phyloP scores from a whole-genome alignment of 2,888 invertebrate species.

The Carcina quercana region DNA sequence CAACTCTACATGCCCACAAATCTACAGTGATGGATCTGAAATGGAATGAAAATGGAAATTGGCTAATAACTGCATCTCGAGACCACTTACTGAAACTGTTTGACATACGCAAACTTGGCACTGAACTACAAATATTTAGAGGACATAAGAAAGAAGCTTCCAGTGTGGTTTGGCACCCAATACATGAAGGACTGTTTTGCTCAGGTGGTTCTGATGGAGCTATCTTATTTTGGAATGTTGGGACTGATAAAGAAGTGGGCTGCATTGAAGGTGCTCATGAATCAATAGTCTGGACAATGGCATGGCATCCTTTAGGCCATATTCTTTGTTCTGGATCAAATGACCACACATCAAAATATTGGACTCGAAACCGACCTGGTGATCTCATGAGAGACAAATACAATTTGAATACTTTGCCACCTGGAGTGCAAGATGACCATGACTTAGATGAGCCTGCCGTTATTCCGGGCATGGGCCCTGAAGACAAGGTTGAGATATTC shows the following conservation, averaged over 20 bases:
- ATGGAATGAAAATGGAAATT: slow-evolving; percentile 99
- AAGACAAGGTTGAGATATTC: slow-evolving; percentile 89
- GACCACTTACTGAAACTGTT: slow-evolving; percentile 98
- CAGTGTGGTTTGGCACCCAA: slow-evolving; percentile 98
- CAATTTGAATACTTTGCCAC: slow-evolving; percentile 93
- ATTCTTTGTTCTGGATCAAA: slow-evolving; percentile 99
- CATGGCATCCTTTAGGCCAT: slow-evolving; percentile 99
- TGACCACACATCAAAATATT: slow-evolving; percentile 99
- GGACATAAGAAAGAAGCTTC: slow-evolving; percentile 99
- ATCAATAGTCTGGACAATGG: slow-evolving; percentile 98
- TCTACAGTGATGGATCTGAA: slow-evolving; percentile 99
- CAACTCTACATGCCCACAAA: slow-evolving; percentile 99
- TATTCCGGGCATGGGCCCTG: slow-evolving; percentile 99
- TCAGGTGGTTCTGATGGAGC: slow-evolving; percentile 99
- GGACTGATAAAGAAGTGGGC: slow-evolving; percentile 98
- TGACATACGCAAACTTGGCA: slow-evolving; percentile 95
- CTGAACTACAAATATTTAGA: slow-evolving; percentile 97
- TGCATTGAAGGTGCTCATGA: slow-evolving; percentile 99
- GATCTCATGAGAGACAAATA: slow-evolving; percentile 99
- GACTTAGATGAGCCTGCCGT: slow-evolving; percentile 83
- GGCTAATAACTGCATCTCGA: slow-evolving; percentile 98
- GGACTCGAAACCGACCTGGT: slow-evolving; percentile 99
- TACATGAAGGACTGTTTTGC: slow-evolving; percentile 97
- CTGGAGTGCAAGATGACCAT: slow-evolving; percentile 77
- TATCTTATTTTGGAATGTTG: slow-evolving; percentile 99